A percentile compares a stretch with the other conserved stretches of the same genome.
These are phyloP conservation scores for human (Homo sapiens) DNA, from an alignment of 2,113 vertebrate species.

Conservation along the genomic window GRCh38 chr22:37131001-37131500, in stretches of 20 bases:
- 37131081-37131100: too few relatives aligned
- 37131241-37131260: neutral
- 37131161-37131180: too few relatives aligned
- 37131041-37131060: too few relatives aligned
- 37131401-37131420: neutral
- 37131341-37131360: neutral
- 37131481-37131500: accelerated
- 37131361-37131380: too few relatives aligned
- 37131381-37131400: neutral
- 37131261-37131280: neutral
- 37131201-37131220: neutral
- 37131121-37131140: accelerated
- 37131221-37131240: neutral
- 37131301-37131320: neutral
- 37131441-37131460: neutral
- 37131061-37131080: too few relatives aligned
- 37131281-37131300: neutral
- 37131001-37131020: too few relatives aligned
- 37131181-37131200: too few relatives aligned
- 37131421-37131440: accelerated
- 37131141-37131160: too few relatives aligned
- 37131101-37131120: too few relatives aligned
- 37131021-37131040: too few relatives aligned
- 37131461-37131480: neutral
- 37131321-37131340: neutral